Conservation (phyloP, 2,888 invertebrate species). For the Melolontha melolontha region DNA sequence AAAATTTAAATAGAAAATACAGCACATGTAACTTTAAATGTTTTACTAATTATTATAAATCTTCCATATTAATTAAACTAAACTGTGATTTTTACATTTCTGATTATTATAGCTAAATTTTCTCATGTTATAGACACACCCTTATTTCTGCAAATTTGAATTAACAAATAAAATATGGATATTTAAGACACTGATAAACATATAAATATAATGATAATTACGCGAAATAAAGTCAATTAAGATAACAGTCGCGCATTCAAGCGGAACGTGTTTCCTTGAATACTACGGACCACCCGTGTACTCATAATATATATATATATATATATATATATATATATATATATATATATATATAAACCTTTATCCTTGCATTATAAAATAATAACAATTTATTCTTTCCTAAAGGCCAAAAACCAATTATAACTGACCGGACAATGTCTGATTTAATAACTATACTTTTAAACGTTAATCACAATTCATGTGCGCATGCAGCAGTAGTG, state of each 20-base stretch:
- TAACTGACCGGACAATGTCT: constrained; percentile 20
- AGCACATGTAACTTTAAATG: no score
- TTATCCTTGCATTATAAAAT: constrained; percentile 31
- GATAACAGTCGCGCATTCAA: constrained; percentile 37
- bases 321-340: no score
- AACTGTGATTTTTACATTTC: background rate
- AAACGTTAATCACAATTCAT: constrained; percentile 1
- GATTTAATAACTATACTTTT: constrained; percentile 15
- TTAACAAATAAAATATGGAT: constrained; percentile 36
- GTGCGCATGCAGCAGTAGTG: background rate
- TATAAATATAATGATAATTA: constrained; percentile 37
- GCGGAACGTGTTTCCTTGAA: constrained; percentile 27
- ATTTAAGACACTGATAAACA: constrained; percentile 36
- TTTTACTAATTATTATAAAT: constrained; percentile 4
- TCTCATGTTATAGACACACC: constrained; percentile 7
- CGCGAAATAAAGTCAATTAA: constrained; percentile 32
- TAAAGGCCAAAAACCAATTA: constrained; percentile 34
- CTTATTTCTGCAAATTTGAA: constrained; percentile 14
- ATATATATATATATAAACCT: constrained; percentile 7
- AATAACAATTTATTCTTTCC: constrained; percentile 17
- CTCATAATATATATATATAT: no score
- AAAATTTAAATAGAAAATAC: no score
- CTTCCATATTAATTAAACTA: background rate
- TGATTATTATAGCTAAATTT: background rate
- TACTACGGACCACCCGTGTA: constrained; percentile 23